These are phyloP conservation scores for Oncorhynchus masou DNA, from an alignment of 2,113 vertebrate genomes.

Conservation along the genomic window DNA sequence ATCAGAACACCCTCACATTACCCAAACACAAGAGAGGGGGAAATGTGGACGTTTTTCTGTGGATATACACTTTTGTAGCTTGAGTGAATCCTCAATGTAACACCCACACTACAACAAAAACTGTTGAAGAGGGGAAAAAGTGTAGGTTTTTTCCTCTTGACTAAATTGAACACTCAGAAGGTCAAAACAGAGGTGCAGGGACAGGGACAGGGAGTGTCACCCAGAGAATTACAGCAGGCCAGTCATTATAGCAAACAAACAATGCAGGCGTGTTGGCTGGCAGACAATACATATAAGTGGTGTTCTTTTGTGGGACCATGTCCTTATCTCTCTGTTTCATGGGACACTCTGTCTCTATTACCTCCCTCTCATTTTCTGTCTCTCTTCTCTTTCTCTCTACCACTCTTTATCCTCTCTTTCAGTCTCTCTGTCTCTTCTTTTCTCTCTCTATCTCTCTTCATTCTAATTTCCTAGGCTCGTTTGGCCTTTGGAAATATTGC, in stretches of 20 bases:
- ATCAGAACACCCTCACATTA: slow-evolving; percentile 51
- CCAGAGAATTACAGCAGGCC: background rate
- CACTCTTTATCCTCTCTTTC: background rate
- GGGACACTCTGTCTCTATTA: background rate
- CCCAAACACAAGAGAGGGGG: slow-evolving; percentile 34
- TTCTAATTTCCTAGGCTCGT: slow-evolving; percentile 38
- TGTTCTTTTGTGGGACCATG: background rate
- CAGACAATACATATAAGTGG: background rate
- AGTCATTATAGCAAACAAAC: background rate
- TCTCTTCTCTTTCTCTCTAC: background rate
- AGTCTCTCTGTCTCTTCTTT: background rate
- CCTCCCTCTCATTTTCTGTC: background rate
- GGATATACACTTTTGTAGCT: slow-evolving; percentile 11
- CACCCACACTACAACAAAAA: slow-evolving; percentile 16
- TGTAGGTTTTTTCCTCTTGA: slow-evolving; percentile 25
- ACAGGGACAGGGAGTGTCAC: background rate
- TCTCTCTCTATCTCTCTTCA: slow-evolving; percentile 5
- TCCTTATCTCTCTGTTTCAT: background rate
- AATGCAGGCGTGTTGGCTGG: background rate
- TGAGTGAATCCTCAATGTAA: slow-evolving; percentile 19
- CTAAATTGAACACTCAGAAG: slow-evolving; percentile 17
- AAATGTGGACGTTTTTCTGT: slow-evolving; percentile 46
- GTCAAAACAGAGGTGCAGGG: background rate
- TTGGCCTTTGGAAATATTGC: slow-evolving; percentile 51
- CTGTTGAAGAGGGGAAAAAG: slow-evolving; percentile 14